Evolutionary conservation across 1,140 invertebrate species (phyloP), one percentile per base, ranked within the genome.

Genomic region (Hylaeus anthracinus): DNA sequence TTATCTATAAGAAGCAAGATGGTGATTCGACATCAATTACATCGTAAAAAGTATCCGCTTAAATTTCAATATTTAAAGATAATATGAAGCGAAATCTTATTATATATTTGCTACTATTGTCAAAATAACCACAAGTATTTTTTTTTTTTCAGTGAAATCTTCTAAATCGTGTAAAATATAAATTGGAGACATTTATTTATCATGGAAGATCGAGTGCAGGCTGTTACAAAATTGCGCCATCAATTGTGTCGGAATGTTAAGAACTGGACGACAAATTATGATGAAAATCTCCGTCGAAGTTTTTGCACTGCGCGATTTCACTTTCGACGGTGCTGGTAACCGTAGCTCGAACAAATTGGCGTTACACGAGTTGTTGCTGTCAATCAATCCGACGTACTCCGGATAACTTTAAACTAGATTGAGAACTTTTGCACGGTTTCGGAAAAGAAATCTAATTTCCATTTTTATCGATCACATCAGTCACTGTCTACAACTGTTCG

Each of bases 291-390:
- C 66, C 70, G 75, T 37, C 71, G 70, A 37, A 37, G 61, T 82
- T 86, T 82, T 86, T 86, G 58, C 84, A 65, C 43, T 58, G n/a
- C 12, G 39, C 84, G 85, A 83, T 86, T 86, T 86, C 85, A 86
- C 85, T 86, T 86, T 86, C 84, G 69, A 80, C 84, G 72, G 60
- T 75, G 77, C 60, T 61, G 72, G 80, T 76, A 61, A 86, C 71
- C 85, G 85, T 86, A 86, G 83, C 80, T 83, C 81, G 85, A 86
- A 82, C 80, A 83, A 86, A 86, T 86, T 82, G 84, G 51, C 75
- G 60, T 86, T 79, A 86, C 67, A 63, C 72, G 85, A 86, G 75
- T 76, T 71, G 45, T 58, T 63, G 45, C 69, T 79, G 75, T 79
- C 83, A 78, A 86, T 86, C 83, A 86, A 67, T 64, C 65, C 72